Evolutionary conservation across 2,888 invertebrate species (phyloP).

Genomic region (Zonitis immaculata): DNA sequence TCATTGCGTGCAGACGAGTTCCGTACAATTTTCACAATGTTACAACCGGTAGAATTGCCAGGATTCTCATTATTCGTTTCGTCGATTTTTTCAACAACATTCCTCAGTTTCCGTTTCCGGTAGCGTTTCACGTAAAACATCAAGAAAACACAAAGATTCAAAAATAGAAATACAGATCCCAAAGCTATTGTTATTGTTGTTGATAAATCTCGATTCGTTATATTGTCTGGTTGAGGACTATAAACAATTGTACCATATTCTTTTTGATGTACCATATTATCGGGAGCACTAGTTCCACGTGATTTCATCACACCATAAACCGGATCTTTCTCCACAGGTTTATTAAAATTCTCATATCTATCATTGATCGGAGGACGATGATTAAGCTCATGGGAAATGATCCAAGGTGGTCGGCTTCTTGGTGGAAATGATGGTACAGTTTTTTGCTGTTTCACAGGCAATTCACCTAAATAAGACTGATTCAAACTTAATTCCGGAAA

Average conservation of each 20-base stretch:
- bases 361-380: conserved; percentile 23
- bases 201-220: conserved; percentile 38
- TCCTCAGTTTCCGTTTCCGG: conserved; percentile 53
- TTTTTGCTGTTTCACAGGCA: conserved; percentile 4
- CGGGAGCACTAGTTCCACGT: conserved; percentile 22
- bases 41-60: conserved; percentile 48
- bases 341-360: conserved; percentile 29
- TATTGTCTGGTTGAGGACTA: conserved; percentile 41
- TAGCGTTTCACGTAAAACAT: conserved; percentile 65
- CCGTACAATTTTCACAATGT: conserved; percentile 55
- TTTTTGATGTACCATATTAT: conserved; percentile 22
- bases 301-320: conserved; percentile 23
- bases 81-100: conserved; percentile 51
- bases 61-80: conserved; percentile 35
- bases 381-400: conserved; percentile 14
- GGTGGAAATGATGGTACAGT: conserved; percentile 22
- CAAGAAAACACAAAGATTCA: conserved; percentile 67
- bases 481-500: conserved; percentile 66
- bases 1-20: conserved; percentile 51
- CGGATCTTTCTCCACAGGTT: conserved; percentile 11
- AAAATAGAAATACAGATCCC: conserved; percentile 65
- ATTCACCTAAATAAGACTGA: conserved; percentile 35
- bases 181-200: conserved; percentile 63
- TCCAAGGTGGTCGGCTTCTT: conserved; percentile 32
- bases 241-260: conserved; percentile 44